Conservation (phyloP, 2,113 vertebrate genomes). For the Protobothrops flavoviridis region DNA sequence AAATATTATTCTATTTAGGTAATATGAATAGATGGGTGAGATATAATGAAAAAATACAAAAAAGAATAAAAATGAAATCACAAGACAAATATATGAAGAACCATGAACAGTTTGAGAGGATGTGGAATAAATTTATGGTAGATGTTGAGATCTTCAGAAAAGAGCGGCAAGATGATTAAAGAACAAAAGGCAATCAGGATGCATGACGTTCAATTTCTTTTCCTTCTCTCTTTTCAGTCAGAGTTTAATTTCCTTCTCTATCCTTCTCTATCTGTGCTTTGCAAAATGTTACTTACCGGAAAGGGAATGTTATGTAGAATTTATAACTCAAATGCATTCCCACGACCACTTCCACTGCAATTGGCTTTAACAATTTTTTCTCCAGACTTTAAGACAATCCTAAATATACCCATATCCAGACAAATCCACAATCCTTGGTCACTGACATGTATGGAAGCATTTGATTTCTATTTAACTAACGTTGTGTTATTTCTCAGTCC, state of each 20-base stretch:
- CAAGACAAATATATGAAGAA: neutral
- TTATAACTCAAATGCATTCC: neutral
- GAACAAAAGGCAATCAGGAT: neutral
- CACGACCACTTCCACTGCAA: neutral
- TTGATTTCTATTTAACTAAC: neutral
- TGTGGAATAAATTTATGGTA: neutral
- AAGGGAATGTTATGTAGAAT: neutral
- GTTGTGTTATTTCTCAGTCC: neutral
- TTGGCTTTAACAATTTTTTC: neutral
- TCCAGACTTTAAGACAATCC: neutral
- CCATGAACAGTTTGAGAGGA: neutral
- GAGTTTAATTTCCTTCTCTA: neutral
- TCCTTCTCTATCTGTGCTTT: neutral
- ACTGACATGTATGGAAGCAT: neutral
- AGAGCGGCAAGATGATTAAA: neutral
- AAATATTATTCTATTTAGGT: neutral
- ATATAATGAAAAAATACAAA: neutral
- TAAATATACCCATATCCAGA: neutral
- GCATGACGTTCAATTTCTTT: neutral
- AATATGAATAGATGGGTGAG: neutral
- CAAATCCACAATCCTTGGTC: neutral
- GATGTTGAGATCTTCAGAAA: neutral
- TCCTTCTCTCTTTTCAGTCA: neutral
- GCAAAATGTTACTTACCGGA: neutral
- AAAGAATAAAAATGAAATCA: neutral